Evolutionary conservation across 2,113 vertebrate species (phyloP).

Genomic region (Anser brachyrhynchus): DNA sequence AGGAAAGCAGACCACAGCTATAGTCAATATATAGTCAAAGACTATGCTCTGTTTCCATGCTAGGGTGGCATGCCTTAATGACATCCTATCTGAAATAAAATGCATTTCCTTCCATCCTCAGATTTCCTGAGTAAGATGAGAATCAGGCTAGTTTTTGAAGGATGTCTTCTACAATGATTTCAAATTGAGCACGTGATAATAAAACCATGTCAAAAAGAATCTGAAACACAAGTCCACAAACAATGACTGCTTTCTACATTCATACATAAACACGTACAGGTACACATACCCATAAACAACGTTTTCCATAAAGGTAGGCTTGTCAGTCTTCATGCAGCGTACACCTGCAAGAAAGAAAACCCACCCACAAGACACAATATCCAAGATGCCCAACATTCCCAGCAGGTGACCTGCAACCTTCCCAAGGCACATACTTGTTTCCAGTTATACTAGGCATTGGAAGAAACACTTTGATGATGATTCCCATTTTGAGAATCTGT

Average conservation of each 20-base stretch:
- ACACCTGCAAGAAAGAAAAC: conserved; percentile 13
- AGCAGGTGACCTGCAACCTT: conserved; percentile 3
- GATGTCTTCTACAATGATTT: neutral
- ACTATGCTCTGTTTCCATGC: neutral
- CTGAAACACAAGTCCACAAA: neutral
- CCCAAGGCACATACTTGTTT: conserved; percentile 34
- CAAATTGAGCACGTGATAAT: neutral
- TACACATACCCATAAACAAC: neutral
- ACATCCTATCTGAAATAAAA: neutral
- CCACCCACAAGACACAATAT: neutral
- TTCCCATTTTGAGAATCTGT: conserved; percentile 74
- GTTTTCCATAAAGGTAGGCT: neutral
- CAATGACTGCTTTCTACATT: neutral
- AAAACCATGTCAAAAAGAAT: neutral
- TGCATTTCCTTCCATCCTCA: neutral
- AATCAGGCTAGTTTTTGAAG: conserved; percentile 6
- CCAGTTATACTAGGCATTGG: conserved; percentile 67
- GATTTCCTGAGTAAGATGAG: conserved; percentile 19
- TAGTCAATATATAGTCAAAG: neutral
- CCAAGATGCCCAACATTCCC: neutral
- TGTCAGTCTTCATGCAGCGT: neutral
- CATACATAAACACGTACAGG: neutral
- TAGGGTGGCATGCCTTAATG: neutral
- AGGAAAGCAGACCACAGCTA: conserved; percentile 28
- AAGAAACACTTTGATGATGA: conserved; percentile 69